These are phyloP conservation scores for Osmerus eperlanus DNA, from an alignment of 2,113 vertebrate species.

Conservation along the genomic window DNA sequence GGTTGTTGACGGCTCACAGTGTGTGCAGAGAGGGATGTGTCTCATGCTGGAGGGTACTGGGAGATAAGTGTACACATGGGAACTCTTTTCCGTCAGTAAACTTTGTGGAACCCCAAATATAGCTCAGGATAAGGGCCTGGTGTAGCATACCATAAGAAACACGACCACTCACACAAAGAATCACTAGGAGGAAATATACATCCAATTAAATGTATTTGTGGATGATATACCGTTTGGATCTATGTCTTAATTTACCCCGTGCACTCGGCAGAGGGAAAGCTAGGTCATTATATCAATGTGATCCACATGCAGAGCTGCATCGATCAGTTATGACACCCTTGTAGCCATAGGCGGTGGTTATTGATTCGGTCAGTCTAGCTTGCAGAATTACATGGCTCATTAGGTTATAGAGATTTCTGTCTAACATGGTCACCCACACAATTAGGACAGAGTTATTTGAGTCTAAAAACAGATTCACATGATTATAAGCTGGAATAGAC, in stretches of 20 bases:
- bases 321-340: neutral
- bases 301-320: neutral
- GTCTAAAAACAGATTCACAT: too few species aligned
- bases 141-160: too few species aligned
- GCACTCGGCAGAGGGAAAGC: neutral
- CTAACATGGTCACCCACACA: neutral
- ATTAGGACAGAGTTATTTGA: neutral
- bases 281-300: conserved; percentile 1
- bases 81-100: too few species aligned
- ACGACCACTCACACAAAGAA: too few species aligned
- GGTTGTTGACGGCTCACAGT: conserved; percentile 23
- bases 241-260: neutral
- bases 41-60: neutral
- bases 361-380: neutral
- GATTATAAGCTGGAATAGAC: too few species aligned
- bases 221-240: neutral
- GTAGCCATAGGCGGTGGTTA: neutral
- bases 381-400: neutral
- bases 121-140: too few species aligned
- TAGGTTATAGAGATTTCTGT: neutral
- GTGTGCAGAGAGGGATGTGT: neutral
- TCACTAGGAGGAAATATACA: too few species aligned
- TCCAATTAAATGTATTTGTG: neutral
- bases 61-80: too few species aligned
- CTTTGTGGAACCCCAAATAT: too few species aligned